These are phyloP conservation scores for Cataglyphis rosenhaueri DNA, from an alignment of 2,888 invertebrate species.

Conservation along the genomic window DNA sequence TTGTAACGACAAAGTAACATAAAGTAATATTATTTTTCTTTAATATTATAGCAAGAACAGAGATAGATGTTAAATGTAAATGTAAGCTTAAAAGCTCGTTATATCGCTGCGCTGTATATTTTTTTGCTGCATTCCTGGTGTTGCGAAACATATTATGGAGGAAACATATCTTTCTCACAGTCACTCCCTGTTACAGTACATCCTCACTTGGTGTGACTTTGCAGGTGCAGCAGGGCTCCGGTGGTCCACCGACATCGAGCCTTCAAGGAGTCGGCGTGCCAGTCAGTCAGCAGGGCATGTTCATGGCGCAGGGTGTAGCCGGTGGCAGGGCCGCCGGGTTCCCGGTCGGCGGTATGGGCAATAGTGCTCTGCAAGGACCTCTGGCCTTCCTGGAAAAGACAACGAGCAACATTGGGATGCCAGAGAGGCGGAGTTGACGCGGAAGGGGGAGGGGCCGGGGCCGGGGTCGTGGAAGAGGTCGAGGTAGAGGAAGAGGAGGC, in stretches of 20 bases:
- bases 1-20: neutral
- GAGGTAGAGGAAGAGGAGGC: slow-evolving; percentile 92
- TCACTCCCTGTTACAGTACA: neutral
- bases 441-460: slow-evolving; percentile 94
- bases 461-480: slow-evolving; percentile 91
- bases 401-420: slow-evolving; percentile 95
- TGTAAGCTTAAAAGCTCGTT: neutral
- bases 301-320: slow-evolving; percentile 80
- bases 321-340: slow-evolving; percentile 90
- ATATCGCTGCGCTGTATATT: neutral
- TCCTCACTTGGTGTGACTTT: slow-evolving; percentile 64
- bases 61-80: neutral
- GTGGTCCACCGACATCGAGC: slow-evolving; percentile 78
- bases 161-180: neutral
- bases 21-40: neutral
- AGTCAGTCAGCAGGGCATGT: slow-evolving; percentile 82
- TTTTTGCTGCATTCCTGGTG: neutral
- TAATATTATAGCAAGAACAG: neutral
- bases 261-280: slow-evolving; percentile 78
- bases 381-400: slow-evolving; percentile 95
- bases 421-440: slow-evolving; percentile 94
- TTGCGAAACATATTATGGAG: neutral
- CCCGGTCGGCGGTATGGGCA: slow-evolving; percentile 86
- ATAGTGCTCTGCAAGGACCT: slow-evolving; percentile 91
- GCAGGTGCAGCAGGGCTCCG: slow-evolving; percentile 82